A percentile compares a stretch with the other conserved stretches of the same genome.
Conservation (phyloP, 2,888 invertebrate genomes). For the Cheilosia pagana region DNA sequence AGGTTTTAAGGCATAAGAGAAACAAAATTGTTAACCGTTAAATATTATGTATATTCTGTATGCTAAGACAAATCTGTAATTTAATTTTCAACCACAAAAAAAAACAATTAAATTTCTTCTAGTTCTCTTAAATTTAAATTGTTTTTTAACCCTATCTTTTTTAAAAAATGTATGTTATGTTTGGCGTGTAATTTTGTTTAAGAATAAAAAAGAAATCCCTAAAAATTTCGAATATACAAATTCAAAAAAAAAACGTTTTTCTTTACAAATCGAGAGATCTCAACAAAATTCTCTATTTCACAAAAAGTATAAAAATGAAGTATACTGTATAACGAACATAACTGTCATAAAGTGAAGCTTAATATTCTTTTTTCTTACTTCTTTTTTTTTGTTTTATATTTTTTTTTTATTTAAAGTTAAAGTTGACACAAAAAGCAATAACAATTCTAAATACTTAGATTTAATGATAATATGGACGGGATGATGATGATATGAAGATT, state of each 20-base stretch:
- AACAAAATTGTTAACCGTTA: slow-evolving; percentile 70
- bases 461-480: slow-evolving; percentile 40
- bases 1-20: slow-evolving; percentile 49
- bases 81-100: slow-evolving; percentile 41
- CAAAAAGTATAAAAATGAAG: slow-evolving; percentile 56
- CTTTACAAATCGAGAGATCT: slow-evolving; percentile 72
- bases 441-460: slow-evolving; percentile 73
- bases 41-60: slow-evolving; percentile 59
- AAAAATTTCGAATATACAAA: slow-evolving; percentile 21
- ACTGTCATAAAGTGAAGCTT: slow-evolving; percentile 72
- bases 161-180: slow-evolving; percentile 51
- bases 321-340: slow-evolving; percentile 63
- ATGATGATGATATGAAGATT: slow-evolving; percentile 37
- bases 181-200: slow-evolving; percentile 66
- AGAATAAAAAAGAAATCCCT: slow-evolving; percentile 59
- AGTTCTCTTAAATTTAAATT: slow-evolving; percentile 31
- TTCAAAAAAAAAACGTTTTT: slow-evolving; percentile 40
- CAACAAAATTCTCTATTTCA: slow-evolving; percentile 74
- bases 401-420: slow-evolving; percentile 47
- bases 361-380: slow-evolving; percentile 22
- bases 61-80: slow-evolving; percentile 59
- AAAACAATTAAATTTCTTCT: slow-evolving; percentile 4
- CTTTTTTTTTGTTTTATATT: slow-evolving; percentile 19
- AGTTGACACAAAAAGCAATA: slow-evolving; percentile 74
- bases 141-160: not conserved